Conservation (phyloP, 2,797 vertebrate genomes). For the Tinamus major region DNA sequence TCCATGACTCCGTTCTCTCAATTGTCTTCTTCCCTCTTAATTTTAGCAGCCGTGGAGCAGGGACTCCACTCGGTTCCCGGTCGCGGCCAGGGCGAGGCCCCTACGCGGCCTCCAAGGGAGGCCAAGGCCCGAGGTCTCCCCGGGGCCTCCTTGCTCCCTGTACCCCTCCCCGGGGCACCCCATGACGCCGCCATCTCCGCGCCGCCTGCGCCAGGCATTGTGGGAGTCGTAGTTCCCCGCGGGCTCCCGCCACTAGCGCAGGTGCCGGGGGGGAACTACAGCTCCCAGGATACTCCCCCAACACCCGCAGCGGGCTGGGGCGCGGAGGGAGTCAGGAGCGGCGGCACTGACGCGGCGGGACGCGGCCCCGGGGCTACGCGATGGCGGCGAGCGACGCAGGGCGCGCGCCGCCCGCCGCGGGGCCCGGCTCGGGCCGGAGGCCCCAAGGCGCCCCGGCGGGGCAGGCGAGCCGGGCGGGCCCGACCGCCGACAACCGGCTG, state of each 20-base stretch:
- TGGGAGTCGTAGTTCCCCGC: not conserved
- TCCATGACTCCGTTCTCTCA: not conserved
- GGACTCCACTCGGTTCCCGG: not conserved
- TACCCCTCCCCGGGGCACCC: too few relatives aligned
- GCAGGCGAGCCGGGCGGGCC: not conserved
- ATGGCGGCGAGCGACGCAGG: not conserved
- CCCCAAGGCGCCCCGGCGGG: rapidly evolving
- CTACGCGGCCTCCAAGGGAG: not conserved
- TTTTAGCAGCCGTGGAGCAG: not conserved
- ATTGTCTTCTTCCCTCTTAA: not conserved
- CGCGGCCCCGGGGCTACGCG: not conserved
- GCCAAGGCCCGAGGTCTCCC: not conserved
- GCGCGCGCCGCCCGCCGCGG: not conserved
- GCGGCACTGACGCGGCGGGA: not conserved
- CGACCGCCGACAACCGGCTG: not conserved
- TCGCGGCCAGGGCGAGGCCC: not conserved
- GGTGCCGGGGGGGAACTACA: not conserved
- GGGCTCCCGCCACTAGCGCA: rapidly evolving
- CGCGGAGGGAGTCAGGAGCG: rapidly evolving
- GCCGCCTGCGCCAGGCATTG: not conserved
- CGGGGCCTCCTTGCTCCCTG: rapidly evolving
- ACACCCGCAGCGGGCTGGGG: not conserved
- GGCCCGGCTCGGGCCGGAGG: not conserved
- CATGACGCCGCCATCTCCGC: not conserved
- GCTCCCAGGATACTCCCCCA: not conserved